Evolutionary conservation across 2,797 vertebrate genomes (phyloP).

Genomic region (Arrhamphus sclerolepis): DNA sequence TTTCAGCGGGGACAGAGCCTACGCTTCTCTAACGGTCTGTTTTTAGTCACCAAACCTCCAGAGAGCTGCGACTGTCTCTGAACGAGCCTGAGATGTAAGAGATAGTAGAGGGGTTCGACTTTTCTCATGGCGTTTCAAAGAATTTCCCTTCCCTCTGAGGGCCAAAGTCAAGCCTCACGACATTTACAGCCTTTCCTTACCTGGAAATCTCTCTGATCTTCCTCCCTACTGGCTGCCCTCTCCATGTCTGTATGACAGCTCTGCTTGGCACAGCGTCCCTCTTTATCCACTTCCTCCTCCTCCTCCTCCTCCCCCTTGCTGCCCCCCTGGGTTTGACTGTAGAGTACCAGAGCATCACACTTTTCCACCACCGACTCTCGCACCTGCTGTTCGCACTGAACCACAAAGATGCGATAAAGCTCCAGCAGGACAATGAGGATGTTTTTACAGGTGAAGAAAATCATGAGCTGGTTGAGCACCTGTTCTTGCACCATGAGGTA

Average conservation of each 20-base stretch:
- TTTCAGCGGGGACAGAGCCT: slow-evolving; percentile 33
- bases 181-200: slow-evolving; percentile 54
- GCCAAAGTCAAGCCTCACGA: slow-evolving; percentile 43
- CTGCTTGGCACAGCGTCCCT: slow-evolving; percentile 29
- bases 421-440: slow-evolving; percentile 81
- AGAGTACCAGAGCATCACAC: slow-evolving; percentile 22
- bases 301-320: not conserved
- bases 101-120: slow-evolving; percentile 49
- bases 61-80: slow-evolving; percentile 51
- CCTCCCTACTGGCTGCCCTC: slow-evolving; percentile 14
- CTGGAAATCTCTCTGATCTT: slow-evolving; percentile 43
- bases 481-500: slow-evolving; percentile 78
- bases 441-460: slow-evolving; percentile 85
- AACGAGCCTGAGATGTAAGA: slow-evolving; percentile 49
- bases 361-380: not conserved
- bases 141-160: slow-evolving; percentile 14
- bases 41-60: slow-evolving; percentile 52
- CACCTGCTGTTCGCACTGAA: slow-evolving; percentile 66
- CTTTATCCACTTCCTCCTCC: slow-evolving; percentile 13
- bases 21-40: slow-evolving; percentile 45
- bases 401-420: slow-evolving; percentile 78
- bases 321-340: slow-evolving; percentile 15
- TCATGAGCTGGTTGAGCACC: slow-evolving; percentile 82
- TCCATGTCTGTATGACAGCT: slow-evolving; percentile 46
- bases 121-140: slow-evolving; percentile 40